phyloP scores from a whole-genome alignment of 2,797 vertebrate genomes.

The Antennarius maculatus region DNA sequence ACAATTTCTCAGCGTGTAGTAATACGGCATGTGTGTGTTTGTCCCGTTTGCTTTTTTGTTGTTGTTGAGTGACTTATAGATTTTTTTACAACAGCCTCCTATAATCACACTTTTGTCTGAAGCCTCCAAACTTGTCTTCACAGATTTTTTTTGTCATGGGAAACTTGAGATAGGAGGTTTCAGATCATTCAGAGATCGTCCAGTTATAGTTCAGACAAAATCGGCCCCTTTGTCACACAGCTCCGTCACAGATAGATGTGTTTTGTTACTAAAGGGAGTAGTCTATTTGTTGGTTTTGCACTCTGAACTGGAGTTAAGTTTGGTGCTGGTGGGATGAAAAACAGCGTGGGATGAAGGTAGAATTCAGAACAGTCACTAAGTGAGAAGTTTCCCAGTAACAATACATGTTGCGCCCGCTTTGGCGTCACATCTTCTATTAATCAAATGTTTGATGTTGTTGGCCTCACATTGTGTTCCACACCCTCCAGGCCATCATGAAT shows the following conservation, averaged over 20 bases:
- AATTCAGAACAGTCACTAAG: conserved; percentile 31
- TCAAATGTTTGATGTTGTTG: conserved; percentile 71
- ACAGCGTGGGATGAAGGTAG: conserved; percentile 43
- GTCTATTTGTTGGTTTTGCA: conserved; percentile 51
- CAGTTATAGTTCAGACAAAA: conserved; percentile 26
- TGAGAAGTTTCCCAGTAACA: conserved; percentile 31
- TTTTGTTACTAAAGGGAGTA: conserved; percentile 67
- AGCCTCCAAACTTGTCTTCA: conserved; percentile 41
- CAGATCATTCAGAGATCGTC: conserved; percentile 33
- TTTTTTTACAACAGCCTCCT: not conserved
- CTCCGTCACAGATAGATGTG: conserved; percentile 44
- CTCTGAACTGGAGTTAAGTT: conserved; percentile 34
- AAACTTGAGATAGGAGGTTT: conserved; percentile 46
- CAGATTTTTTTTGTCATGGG: conserved; percentile 46
- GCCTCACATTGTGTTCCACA: conserved; percentile 55
- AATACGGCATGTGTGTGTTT: conserved; percentile 9
- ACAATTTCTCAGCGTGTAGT: not conserved
- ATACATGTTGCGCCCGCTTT: conserved; percentile 20
- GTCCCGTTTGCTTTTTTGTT: not conserved
- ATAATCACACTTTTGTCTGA: conserved; percentile 19
- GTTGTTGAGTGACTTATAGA: not conserved
- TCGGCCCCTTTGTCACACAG: conserved; percentile 53
- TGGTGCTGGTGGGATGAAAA: conserved; percentile 8
- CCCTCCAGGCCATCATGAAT: conserved; percentile 67
- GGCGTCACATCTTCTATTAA: conserved; percentile 58